These are phyloP conservation scores for Byasa hedistus DNA, from an alignment of 2,888 invertebrate genomes.

Conservation along the genomic window DNA sequence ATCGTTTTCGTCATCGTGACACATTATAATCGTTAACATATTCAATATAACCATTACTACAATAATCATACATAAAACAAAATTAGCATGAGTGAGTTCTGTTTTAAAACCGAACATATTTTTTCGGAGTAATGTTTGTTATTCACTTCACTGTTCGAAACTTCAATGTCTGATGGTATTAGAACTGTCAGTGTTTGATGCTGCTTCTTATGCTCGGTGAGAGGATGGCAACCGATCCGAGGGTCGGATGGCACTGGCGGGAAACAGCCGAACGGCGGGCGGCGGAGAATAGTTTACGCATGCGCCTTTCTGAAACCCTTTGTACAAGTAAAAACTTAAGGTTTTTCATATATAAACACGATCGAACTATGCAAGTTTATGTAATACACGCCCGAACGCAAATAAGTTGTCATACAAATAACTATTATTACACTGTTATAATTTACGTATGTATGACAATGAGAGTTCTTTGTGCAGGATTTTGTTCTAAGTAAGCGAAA, in stretches of 20 bases:
- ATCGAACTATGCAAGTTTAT: neutral
- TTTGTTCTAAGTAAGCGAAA: no score
- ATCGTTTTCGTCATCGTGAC: conserved; percentile 65
- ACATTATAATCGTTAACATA: conserved; percentile 61
- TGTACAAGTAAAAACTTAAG: conserved; percentile 34
- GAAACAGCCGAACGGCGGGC: conserved; percentile 46
- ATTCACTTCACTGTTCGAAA: conserved; percentile 34
- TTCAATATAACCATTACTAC: conserved; percentile 49
- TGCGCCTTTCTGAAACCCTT: conserved; percentile 48
- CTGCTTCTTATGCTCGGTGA: neutral
- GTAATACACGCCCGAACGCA: neutral
- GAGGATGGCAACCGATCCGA: conserved; percentile 42
- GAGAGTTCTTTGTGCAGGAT: no score
- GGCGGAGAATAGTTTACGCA: conserved; percentile 51
- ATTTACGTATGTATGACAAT: no score
- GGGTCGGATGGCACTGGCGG: conserved; percentile 56
- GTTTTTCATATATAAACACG: conserved; percentile 26
- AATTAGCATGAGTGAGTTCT: conserved; percentile 39
- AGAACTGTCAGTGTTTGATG: conserved; percentile 25
- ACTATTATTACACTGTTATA: neutral
- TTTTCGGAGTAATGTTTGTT: conserved; percentile 29
- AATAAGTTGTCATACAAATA: neutral
- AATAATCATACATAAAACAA: conserved; percentile 38
- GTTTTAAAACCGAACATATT: conserved; percentile 44
- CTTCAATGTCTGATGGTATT: conserved; percentile 34